phyloP scores from a whole-genome alignment of 2,888 invertebrate species.

The Blera fallax region DNA sequence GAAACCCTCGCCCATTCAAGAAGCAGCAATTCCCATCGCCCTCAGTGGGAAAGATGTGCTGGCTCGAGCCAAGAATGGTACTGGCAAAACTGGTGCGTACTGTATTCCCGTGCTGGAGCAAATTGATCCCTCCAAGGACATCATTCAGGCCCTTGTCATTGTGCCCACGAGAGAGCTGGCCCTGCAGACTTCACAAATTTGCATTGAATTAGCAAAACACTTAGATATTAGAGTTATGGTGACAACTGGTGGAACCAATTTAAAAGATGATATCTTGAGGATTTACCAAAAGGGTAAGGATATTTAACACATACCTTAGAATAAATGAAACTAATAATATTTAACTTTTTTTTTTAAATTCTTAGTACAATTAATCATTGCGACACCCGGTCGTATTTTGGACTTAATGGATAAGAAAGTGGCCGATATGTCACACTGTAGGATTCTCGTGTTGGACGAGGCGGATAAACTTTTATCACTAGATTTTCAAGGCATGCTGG shows the following conservation, averaged over 20 bases:
- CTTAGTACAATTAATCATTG: conserved; percentile 99
- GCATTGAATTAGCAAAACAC: conserved; percentile 99
- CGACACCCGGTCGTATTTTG: conserved; percentile 99
- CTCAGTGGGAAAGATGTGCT: conserved; percentile 98
- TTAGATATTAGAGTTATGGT: conserved; percentile 99
- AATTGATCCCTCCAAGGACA: conserved; percentile 93
- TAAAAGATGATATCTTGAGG: conserved; percentile 99
- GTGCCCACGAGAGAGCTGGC: conserved; percentile 99
- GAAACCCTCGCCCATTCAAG: conserved; percentile 99
- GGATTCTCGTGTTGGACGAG: conserved; percentile 98
- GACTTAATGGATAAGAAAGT: conserved; percentile 99
- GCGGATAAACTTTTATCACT: conserved; percentile 99
- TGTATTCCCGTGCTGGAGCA: conserved; percentile 99
- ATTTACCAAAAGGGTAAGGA: conserved; percentile 96
- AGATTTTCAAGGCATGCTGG: conserved; percentile 99
- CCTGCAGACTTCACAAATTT: conserved; percentile 99
- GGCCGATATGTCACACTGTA: conserved; percentile 97
- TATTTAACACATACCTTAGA: background rate
- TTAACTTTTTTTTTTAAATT: conserved; percentile 76
- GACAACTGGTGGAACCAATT: conserved; percentile 98
- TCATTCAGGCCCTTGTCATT: conserved; percentile 98
- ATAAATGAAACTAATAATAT: background rate
- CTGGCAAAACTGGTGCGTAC: conserved; percentile 99
- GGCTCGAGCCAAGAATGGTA: conserved; percentile 99
- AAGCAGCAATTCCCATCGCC: conserved; percentile 99